Evolutionary conservation across 2,888 invertebrate species (phyloP).

Genomic region (Parnassius mnemosyne): DNA sequence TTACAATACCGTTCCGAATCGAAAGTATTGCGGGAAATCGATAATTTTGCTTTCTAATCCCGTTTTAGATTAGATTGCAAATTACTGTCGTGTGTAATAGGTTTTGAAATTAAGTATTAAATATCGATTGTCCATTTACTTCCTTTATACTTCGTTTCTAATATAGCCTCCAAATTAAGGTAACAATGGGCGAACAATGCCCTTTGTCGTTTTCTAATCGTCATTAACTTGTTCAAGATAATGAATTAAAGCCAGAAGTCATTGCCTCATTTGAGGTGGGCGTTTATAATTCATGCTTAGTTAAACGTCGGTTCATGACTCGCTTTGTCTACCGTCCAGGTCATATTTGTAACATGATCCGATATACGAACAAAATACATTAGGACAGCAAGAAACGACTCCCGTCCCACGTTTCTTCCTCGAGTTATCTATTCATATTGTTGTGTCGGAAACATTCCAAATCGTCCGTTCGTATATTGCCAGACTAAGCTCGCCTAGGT

Average conservation of each 20-base stretch:
- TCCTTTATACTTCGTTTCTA: too few relatives aligned
- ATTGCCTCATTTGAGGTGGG: conserved; percentile 46
- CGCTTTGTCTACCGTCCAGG: conserved; percentile 39
- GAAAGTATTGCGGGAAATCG: conserved; percentile 34
- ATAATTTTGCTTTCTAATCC: conserved; percentile 24
- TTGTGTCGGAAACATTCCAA: conserved; percentile 42
- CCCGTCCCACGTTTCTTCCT: conserved; percentile 37
- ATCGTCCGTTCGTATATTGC: conserved; percentile 41
- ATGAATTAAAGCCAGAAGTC: conserved; percentile 56
- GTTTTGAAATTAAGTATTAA: too few relatives aligned
- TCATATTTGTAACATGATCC: conserved; percentile 25
- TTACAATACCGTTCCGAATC: conserved; percentile 42
- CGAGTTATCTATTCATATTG: conserved; percentile 38
- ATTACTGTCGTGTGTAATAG: too few relatives aligned
- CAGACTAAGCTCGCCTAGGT: conserved; percentile 45
- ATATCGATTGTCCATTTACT: too few relatives aligned
- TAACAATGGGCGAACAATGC: too few relatives aligned
- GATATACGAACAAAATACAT: conserved; percentile 7
- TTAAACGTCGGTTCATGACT: conserved; percentile 72
- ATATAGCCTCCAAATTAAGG: too few relatives aligned
- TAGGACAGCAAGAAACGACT: conserved; percentile 35
- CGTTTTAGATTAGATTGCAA: conserved; percentile 4
- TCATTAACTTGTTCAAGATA: background rate
- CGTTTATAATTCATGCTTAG: conserved; percentile 71
- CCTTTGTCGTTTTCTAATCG: background rate